These are phyloP conservation scores for Lithophane semibrunnea DNA, from an alignment of 2,888 invertebrate species.

Conservation along the genomic window DNA sequence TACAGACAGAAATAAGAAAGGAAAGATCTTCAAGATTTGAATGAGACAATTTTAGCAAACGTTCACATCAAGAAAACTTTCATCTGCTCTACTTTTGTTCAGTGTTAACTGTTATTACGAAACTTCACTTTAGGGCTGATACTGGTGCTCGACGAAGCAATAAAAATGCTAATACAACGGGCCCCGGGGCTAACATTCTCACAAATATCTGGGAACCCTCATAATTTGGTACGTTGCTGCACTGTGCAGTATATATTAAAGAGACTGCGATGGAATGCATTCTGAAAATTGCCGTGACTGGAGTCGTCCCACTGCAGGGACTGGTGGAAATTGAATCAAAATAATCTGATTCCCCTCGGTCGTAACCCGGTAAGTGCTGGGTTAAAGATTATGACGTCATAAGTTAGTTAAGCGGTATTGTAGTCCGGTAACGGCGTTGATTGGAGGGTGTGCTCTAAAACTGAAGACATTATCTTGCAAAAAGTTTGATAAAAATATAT, in stretches of 20 bases:
- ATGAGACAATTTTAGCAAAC: constrained; percentile 71
- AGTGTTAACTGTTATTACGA: constrained; percentile 79
- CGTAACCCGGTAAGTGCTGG: constrained; percentile 48
- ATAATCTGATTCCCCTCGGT: constrained; percentile 49
- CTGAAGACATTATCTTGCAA: background rate
- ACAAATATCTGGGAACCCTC: constrained; percentile 51
- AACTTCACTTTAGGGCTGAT: constrained; percentile 74
- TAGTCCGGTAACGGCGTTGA: constrained; percentile 7
- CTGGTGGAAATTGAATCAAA: constrained; percentile 53
- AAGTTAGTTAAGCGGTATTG: constrained; percentile 32
- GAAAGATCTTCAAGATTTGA: constrained; percentile 71
- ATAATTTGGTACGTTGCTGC: constrained; percentile 41
- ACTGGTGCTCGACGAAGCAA: constrained; percentile 51
- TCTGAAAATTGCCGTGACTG: constrained; percentile 36
- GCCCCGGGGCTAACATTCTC: constrained; percentile 60
- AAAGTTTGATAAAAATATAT: background rate
- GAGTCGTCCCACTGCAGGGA: constrained; percentile 31
- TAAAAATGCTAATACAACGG: constrained; percentile 67
- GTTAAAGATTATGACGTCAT: constrained; percentile 40
- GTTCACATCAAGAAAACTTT: constrained; percentile 73
- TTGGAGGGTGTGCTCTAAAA: background rate
- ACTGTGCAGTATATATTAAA: constrained; percentile 54
- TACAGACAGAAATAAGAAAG: constrained; percentile 65
- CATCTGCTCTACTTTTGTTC: constrained; percentile 73
- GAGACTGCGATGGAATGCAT: constrained; percentile 40